Evolutionary conservation across 2,797 vertebrate species (phyloP), one percentile per base, ranked within the genome.

Genomic region (Rhinichthys osculus): DNA sequence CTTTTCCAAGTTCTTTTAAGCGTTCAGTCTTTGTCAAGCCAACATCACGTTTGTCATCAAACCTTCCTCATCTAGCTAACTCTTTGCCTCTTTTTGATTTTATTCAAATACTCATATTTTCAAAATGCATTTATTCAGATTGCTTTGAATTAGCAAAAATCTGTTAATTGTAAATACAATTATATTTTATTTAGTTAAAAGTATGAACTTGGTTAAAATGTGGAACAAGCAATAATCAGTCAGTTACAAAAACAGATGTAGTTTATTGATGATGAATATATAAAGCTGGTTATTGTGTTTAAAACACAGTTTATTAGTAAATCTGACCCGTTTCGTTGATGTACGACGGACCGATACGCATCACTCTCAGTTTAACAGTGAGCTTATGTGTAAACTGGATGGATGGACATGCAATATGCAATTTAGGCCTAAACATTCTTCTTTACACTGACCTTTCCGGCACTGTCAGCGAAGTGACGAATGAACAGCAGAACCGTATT

Each of bases 401-500:
- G 19, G 2, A 40, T 40, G 67, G 19, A 5, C 5, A 69, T 7
- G 23, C 13, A 3, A 70, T 6, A 70, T 40, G 38, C 38, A 42
- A n/a, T 71, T 42, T 13, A 71, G 10, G 10, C 21, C 11, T 14
- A 14, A 71, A 42, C n/a, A 17, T 9, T 9, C 40, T 8, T 72
- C 23, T 72, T 27, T 47, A 47, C 70, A 4, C 1, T 47, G n/a
- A 9, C 3, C 47, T 9, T 47, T 44, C 13, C 8, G 40, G 3
- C 40, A 16, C 66, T 40, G 67, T 13, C 2, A 5, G 21, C 13
- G 27, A 2, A 6, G 44, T 6, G 16, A 38, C 1, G 19, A 6
- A 71, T 19, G 14, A 47, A 38, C 40, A 27, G 40, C 38, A 38
- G 47, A 27, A 54, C 74, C 66, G 73, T 82, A 82, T 76, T 82